Percentiles rank a stretch among this genome's conserved stretches.
These are phyloP conservation scores for Xiphophorus maculatus DNA, from an alignment of 2,113 vertebrate species.

Conservation along the genomic window DNA sequence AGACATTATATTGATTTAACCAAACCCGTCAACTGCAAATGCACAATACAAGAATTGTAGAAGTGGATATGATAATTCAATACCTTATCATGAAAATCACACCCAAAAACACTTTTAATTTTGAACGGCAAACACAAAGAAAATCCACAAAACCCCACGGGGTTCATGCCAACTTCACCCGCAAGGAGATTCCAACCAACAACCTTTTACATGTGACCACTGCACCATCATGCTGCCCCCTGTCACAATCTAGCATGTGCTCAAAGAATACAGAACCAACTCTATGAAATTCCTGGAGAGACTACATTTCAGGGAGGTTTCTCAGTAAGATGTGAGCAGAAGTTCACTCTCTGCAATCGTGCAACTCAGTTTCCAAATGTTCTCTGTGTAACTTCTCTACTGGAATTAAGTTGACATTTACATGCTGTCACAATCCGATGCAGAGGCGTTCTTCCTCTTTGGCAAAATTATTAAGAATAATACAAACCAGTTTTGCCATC, in stretches of 20 bases:
- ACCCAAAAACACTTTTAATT: not conserved
- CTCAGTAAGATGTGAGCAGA: not conserved
- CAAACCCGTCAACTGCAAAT: not conserved
- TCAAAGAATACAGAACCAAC: not conserved
- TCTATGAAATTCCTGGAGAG: not conserved
- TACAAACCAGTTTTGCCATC: too few species aligned
- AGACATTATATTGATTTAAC: not conserved
- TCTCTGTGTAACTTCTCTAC: not conserved
- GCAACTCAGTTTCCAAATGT: not conserved
- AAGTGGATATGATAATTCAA: not conserved
- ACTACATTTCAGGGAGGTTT: not conserved
- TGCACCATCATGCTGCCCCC: not conserved
- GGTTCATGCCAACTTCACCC: not conserved
- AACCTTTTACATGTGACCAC: not conserved
- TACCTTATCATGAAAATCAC: not conserved
- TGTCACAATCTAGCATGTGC: not conserved
- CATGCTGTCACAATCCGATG: not conserved
- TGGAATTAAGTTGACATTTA: not conserved
- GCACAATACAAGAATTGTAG: not conserved
- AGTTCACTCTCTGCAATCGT: not conserved
- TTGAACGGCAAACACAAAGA: not conserved
- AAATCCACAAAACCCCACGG: not conserved
- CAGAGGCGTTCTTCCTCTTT: not conserved
- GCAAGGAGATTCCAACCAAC: not conserved
- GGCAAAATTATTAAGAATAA: not conserved